Base-by-base conservation (phyloP, 2,888 invertebrate genomes). In the Oscheius sp. region DNA sequence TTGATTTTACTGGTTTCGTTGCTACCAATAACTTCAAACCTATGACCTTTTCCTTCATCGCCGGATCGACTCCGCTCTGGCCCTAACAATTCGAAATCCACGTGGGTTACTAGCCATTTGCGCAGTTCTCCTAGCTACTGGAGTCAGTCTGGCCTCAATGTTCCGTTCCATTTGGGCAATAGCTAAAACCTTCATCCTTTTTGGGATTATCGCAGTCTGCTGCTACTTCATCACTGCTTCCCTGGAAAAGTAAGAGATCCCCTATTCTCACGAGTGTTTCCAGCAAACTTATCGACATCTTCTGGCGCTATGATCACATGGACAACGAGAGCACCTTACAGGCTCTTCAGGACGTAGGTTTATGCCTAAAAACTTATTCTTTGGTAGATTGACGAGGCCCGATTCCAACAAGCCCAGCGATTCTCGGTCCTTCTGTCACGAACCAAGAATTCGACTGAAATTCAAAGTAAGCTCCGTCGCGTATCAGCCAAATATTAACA, bases 251-350 rank as follows among this genome's bases (percentile, higher is more conserved):
- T 60, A 60, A 60, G n/a, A 29, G 3, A 57, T 2, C 3, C n/a
- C 32, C 2, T 9, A 0, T 32, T 10, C 33, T 57, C 21, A 21
- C 21, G 21, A 21, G 21, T 21, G 21, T 13, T 7, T 63, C 21
- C 29, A 63, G 63, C 13, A 5, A n/a, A 10, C 48, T 63, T 13
- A 63, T 63, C 4, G 33, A 48, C 2, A 29, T 47, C 5, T 63
- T 48, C 29, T 63, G 63, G 63, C 13, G 47, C n/a, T 47, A 21
- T 9, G 50, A 63, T 48, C 63, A 63, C 11, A 48, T 63, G 63
- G 63, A 63, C 48, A 63, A 63, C 21, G 63, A 63, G 21, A 48
- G 29, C 50, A 21, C 48, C 29, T 21, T 21, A 7, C 29, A 63
- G 21, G 21, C 2, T 4, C 5, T 29, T 29, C 29, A 63, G 32